Conservation (phyloP, 2,797 vertebrate species). For the Lophius americanus region DNA sequence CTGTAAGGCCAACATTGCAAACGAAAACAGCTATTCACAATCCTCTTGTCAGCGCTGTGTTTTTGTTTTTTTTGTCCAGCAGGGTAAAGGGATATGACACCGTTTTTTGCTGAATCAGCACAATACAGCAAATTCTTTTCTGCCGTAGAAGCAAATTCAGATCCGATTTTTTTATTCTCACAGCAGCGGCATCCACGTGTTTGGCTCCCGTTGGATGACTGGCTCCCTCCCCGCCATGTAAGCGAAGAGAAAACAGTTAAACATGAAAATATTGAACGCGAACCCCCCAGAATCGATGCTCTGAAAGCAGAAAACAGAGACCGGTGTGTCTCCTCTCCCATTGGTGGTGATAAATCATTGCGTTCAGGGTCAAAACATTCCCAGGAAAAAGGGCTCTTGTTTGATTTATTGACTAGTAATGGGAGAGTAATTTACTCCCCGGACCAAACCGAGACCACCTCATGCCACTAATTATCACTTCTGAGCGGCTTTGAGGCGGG, state of each 20-base stretch:
- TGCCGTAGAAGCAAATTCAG: no score
- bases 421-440: slow-evolving; percentile 31
- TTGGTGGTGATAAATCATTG: slow-evolving; percentile 13
- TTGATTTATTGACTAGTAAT: slow-evolving; percentile 48
- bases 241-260: slow-evolving; percentile 7
- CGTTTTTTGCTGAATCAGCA: slow-evolving; percentile 5
- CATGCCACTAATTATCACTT: slow-evolving; percentile 45
- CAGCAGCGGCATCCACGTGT: slow-evolving; percentile 2
- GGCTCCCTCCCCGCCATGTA: not conserved
- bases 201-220: not conserved
- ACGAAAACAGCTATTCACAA: no score
- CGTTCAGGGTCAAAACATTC: slow-evolving; percentile 2
- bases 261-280: not conserved
- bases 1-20: no score
- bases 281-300: not conserved
- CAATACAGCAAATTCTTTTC: no score
- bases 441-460: slow-evolving; percentile 9
- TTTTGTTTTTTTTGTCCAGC: slow-evolving; percentile 9
- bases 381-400: not conserved
- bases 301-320: not conserved
- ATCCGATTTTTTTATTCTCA: no score
- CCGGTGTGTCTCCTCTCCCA: not conserved
- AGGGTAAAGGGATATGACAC: slow-evolving; percentile 1
- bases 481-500: slow-evolving; percentile 47
- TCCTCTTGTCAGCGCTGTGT: no score